Evolutionary conservation across 2,888 invertebrate genomes (phyloP).

Genomic region (Steinernema carpocapsae): DNA sequence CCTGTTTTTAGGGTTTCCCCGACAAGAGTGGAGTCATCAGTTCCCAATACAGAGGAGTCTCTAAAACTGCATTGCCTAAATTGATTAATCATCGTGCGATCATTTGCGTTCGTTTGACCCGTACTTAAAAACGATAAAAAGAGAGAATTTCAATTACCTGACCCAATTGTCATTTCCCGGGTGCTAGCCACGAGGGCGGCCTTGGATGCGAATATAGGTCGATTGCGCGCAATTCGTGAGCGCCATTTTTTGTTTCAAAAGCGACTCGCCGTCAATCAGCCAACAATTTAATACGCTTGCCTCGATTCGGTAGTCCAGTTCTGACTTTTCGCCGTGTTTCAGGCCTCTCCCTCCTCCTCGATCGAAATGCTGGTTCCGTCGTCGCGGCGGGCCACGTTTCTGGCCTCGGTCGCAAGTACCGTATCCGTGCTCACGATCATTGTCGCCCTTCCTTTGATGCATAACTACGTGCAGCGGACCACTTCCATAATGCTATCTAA

Average conservation of each 20-base stretch:
- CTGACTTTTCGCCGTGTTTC: conserved; percentile 7
- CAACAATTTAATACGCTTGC: conserved; percentile 1
- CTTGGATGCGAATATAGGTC: conserved; percentile 24
- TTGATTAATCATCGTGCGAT: too few species aligned
- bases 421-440: conserved; percentile 59
- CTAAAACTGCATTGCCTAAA: too few species aligned
- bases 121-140: conserved; percentile 19
- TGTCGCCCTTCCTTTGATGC: conserved; percentile 61
- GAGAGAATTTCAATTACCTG: conserved; percentile 30
- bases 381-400: conserved; percentile 48
- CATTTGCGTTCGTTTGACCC: neutral
- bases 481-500: conserved; percentile 61
- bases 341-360: neutral
- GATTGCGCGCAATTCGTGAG: neutral
- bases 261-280: conserved; percentile 19
- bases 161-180: conserved; percentile 27
- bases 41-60: too few species aligned
- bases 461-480: conserved; percentile 59
- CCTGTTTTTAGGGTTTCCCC: too few species aligned
- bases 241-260: conserved; percentile 33
- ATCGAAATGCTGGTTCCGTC: conserved; percentile 13
- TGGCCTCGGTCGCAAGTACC: conserved; percentile 61
- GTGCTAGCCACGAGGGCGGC: conserved; percentile 29
- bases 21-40: too few species aligned
- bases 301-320: neutral